These are phyloP conservation scores for Acomys russatus DNA, from an alignment of 2,797 vertebrate genomes.

Conservation along the genomic window DNA sequence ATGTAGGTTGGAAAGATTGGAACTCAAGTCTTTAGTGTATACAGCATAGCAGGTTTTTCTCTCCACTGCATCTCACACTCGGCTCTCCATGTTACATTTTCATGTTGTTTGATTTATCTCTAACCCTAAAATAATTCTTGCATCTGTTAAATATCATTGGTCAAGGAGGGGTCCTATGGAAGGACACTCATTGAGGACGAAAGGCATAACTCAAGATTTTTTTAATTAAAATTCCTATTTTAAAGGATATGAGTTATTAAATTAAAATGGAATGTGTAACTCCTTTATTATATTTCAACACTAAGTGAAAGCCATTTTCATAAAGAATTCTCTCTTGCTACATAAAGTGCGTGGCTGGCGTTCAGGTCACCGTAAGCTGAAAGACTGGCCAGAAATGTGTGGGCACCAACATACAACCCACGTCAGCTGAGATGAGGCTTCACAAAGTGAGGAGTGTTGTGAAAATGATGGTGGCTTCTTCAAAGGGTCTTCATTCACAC, in stretches of 20 bases:
- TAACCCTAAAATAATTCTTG: slow-evolving; percentile 3
- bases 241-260: slow-evolving; percentile 42
- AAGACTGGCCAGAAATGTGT: not conserved
- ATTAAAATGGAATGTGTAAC: slow-evolving; percentile 36
- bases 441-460: not conserved
- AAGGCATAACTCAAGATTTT: not conserved
- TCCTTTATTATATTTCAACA: slow-evolving; percentile 36
- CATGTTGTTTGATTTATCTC: not conserved
- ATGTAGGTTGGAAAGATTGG: not conserved
- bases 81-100: not conserved
- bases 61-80: not conserved
- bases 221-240: slow-evolving; percentile 50
- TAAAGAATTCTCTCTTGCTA: slow-evolving; percentile 38
- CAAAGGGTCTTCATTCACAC: not conserved
- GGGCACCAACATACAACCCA: not conserved
- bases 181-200: slow-evolving; percentile 18
- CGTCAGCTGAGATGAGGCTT: not conserved
- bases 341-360: not conserved
- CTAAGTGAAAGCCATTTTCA: slow-evolving; percentile 7
- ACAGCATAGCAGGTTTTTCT: not conserved
- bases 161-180: slow-evolving; percentile 3
- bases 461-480: slow-evolving; percentile 14
- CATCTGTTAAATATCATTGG: not conserved
- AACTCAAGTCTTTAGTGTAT: not conserved
- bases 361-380: not conserved